Evolutionary conservation across 30 jellyfish, hydroid and myxozoan species (phyloP), one percentile per base, ranked within the genome.

Genomic region (Clytia hemisphaerica): DNA sequence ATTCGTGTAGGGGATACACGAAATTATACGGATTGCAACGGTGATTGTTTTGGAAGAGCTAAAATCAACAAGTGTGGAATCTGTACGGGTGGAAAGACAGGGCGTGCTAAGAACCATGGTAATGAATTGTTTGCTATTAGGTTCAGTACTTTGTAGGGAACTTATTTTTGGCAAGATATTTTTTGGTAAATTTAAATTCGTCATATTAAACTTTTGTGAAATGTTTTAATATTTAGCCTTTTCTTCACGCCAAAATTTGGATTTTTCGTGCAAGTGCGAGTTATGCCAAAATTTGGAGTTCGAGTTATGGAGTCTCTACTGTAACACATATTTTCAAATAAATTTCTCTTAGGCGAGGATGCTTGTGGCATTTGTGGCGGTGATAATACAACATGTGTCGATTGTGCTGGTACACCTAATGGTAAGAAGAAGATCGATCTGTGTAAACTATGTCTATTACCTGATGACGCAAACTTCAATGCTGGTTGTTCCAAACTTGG

Each of bases 1-100:
- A 76, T 36, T 25, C 19, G 34, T 5, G 60, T 36, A 31, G 27
- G 31, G 2, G 29, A 45, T 2, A 24, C 66, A 4, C 44, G 27
- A 14, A 78, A 78, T 51, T 78, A 24, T 67, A 78, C 78, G 4
- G 92, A 78, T 51, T 78, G 92, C 15, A 37, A 54, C 47, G 92
- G 92, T 32, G 77, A 16, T 10, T 78, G 92, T 36, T 37, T 61
- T 78, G 92, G 92, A 51, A 34, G 35, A 12, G 92, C 92, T 4
- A 25, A 31, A 15, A 60, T 26, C 6, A 53, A 59, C 18, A 59
- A 38, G n/a, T 78, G 92, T 57, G 73, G 73, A 5, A n/a, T 18
- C 48, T 78, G 92, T 45, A 83, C 61, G 0, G 80, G 75, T 16
- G 92, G 83, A 0, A 38, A 58, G 0, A 78, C 83, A 2, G 70